Evolutionary conservation across 1,140 invertebrate species (phyloP), one percentile per base, ranked within the genome.

Genomic region (Drosophila punjabiensis): DNA sequence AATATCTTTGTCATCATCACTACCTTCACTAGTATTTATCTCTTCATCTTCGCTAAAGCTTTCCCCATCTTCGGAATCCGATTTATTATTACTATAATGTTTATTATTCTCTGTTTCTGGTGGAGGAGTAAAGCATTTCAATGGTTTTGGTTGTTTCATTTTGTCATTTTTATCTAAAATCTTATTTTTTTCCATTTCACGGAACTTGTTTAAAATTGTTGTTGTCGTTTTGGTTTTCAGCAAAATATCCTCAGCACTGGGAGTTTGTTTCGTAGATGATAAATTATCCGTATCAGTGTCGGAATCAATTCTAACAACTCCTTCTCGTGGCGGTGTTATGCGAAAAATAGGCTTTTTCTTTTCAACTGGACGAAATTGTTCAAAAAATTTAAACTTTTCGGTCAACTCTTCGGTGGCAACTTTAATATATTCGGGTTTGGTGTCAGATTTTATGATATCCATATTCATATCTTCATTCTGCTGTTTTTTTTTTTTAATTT

Each of bases 321-420:
- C 95, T 67, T 98, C 97, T 66, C 97, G 94, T 5, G 97, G 97
- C 62, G 97, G 97, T 13, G 97, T 98, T 93, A 98, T 97, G 81
- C 97, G 94, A 94, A 98, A 98, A 84, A 95, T 94, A 93, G 96
- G 97, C 76, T 95, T 95, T 80, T 95, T 93, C 6, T 55, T 50
- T 92, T 96, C 94, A n/a, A 95, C 95, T 41, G 96, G 95, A 88
- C 95, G 95, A 94, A 97, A 98, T 2, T 95, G 96, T 94, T 98
- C 97, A 94, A 98, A 98, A 94, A 98, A 98, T 93, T 97, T 97
- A 94, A 98, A 98, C 82, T 97, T 95, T 88, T 96, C 95, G 37
- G 96, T 95, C 74, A 98, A 96, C 92, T 98, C 96, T 20, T 96
- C 96, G 4, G 97, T 97, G 93, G 96, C 95, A 58, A 98, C 95